Evolutionary conservation across 2,113 vertebrate genomes (phyloP).

Genomic region (cattle (Bos taurus)): DNA sequence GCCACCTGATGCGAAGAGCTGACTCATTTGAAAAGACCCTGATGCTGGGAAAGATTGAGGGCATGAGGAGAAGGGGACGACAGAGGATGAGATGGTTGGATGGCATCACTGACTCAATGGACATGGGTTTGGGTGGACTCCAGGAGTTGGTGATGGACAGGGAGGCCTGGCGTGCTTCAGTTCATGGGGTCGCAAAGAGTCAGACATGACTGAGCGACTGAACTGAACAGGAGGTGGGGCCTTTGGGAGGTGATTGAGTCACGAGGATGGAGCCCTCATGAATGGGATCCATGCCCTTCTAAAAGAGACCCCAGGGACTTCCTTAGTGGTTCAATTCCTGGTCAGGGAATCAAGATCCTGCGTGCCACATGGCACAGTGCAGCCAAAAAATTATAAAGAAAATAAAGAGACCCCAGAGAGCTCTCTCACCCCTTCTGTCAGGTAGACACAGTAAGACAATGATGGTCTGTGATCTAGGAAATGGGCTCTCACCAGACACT

Average conservation of each 20-base stretch:
- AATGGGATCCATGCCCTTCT: not conserved
- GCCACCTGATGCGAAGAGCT: not conserved
- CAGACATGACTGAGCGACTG: not conserved
- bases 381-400: not conserved
- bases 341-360: not conserved
- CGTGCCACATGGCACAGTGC: not conserved
- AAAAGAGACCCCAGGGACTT: not conserved
- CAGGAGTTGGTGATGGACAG: not conserved
- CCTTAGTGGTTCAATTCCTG: not conserved
- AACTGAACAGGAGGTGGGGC: not conserved
- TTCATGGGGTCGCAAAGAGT: not conserved
- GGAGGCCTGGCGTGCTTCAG: not conserved
- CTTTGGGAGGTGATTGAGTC: not conserved
- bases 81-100: not conserved
- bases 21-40: not conserved
- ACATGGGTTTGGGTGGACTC: not conserved
- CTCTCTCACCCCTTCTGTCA: not conserved
- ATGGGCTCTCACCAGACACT: not conserved
- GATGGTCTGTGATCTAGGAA: not conserved
- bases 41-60: not conserved
- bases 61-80: not conserved
- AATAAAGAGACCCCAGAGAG: not conserved
- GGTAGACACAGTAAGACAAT: not conserved
- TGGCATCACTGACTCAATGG: not conserved
- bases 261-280: not conserved